phyloP scores from a whole-genome alignment of 2,113 vertebrate genomes.

The Gavialis gangeticus region DNA sequence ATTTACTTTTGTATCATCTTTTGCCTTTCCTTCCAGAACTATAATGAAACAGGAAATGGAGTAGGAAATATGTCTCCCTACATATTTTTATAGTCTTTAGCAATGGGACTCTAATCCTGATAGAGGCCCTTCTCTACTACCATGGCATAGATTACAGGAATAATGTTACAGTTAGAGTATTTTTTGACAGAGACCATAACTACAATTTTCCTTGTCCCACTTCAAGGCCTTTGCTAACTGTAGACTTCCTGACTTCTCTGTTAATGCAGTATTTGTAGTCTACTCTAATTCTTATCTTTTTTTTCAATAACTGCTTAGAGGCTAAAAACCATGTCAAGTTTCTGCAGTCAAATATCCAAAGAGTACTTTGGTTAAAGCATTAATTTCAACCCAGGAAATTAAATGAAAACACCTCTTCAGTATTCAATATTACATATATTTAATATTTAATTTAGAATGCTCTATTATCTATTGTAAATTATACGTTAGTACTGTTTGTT shows the following conservation, averaged over 20 bases:
- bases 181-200: neutral
- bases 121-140: neutral
- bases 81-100: neutral
- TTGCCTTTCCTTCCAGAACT: neutral
- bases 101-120: neutral
- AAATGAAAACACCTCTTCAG: neutral
- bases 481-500: neutral
- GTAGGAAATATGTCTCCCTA: neutral
- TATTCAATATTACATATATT: neutral
- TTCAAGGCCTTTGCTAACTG: neutral
- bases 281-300: neutral
- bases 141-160: neutral
- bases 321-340: neutral
- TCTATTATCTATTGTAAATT: neutral
- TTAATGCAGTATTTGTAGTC: neutral
- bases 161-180: neutral
- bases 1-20: neutral
- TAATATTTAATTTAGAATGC: neutral
- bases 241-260: neutral
- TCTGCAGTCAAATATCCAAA: neutral
- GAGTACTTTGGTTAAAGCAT: neutral
- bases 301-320: neutral
- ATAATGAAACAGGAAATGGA: neutral
- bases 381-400: neutral
- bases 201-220: neutral